A percentile compares a stretch with the other conserved stretches of the same genome.
These are phyloP conservation scores for Cephus spinipes DNA, from an alignment of 2,888 invertebrate species.

Conservation along the genomic window DNA sequence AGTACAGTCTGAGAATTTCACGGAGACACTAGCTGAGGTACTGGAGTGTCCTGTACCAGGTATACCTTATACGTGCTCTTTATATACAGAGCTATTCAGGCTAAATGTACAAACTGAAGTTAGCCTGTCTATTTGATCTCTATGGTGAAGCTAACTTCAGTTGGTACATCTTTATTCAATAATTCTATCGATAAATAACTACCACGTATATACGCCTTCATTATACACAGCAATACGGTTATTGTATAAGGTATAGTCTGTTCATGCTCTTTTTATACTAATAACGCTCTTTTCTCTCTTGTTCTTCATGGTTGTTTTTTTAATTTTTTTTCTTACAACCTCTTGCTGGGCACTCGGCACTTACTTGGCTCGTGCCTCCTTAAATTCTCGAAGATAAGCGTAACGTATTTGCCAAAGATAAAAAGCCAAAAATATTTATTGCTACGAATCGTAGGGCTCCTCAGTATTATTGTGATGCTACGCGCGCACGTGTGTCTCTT, in stretches of 20 bases:
- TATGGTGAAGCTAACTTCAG: not conserved
- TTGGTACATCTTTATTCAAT: not conserved
- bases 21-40: not conserved
- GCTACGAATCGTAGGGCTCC: slow-evolving; percentile 21
- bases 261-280: not conserved
- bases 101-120: not conserved
- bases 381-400: not conserved
- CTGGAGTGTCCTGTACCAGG: not conserved
- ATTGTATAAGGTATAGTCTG: not conserved
- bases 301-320: not conserved
- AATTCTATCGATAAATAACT: not conserved
- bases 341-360: not conserved
- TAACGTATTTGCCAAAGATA: slow-evolving; percentile 23
- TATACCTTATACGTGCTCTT: not conserved
- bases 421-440: slow-evolving; percentile 25
- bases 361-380: not conserved
- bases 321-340: not conserved
- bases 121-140: not conserved
- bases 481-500: slow-evolving; percentile 20
- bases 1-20: not conserved
- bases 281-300: not conserved
- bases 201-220: not conserved
- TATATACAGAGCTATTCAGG: not conserved
- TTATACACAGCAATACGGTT: not conserved
- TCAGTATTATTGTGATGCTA: slow-evolving; percentile 25